Base-by-base conservation (phyloP, 2,888 invertebrate species). In the Serripes groenlandicus region DNA sequence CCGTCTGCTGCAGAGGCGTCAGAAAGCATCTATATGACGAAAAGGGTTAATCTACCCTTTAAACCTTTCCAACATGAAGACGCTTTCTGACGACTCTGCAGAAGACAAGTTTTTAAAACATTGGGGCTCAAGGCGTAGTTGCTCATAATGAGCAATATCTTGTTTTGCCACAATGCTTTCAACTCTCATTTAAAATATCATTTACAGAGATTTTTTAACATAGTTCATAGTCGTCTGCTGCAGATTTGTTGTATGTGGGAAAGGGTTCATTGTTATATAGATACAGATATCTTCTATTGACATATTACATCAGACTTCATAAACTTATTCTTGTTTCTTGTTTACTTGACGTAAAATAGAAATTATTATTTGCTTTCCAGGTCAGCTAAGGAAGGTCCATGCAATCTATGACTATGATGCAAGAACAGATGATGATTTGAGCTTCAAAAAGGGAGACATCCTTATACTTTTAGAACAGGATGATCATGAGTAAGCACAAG, bases 401-500 rank as follows among this genome's bases (percentile, higher is more conserved):
- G 99, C 99, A 66, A 96, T 99, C 88, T 99, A 99, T 95, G 97
- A 98, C 94, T 99, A 99, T 95, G 97, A 97, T 86, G 98, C 98
- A 5, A 96, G 98, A 88, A 98, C 99, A 92, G 97, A 97, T 92
- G 98, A 98, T 74, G 99, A 99, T 95, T 97, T 99, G 79, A 97
- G 98, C 88, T 99, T 99, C 96, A 89, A 92, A 70, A 99, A 99
- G 95, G 99, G 99, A 75, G 99, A 99, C 95, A 96, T 97, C 76
- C 98, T 99, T 97, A 97, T 98, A 94, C 97, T 99, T 54, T 95
- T 99, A 84, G 98, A 98, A 95, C 98, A 98, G 93, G 97, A 95
- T 95, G 95, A 90, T 84, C 89, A 86, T 49, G 81, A 83, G 81
- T 81, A 72, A 81, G 80, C 76, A 49, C 7, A 49, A 1, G n/a